phyloP scores from a whole-genome alignment of 1,140 invertebrate species.

The Bombus huntii region DNA sequence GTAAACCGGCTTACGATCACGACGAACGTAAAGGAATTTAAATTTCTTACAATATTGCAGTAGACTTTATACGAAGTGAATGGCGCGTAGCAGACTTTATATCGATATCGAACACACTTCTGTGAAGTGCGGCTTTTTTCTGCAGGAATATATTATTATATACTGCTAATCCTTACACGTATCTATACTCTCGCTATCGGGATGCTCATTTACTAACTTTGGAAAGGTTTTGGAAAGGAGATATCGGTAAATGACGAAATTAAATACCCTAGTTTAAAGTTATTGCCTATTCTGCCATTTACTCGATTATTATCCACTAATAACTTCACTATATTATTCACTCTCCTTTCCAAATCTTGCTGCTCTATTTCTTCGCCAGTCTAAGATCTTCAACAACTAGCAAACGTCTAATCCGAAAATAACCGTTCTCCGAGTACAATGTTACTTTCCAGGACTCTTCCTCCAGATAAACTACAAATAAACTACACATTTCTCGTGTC shows the following conservation, averaged over 20 bases:
- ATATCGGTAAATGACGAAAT: not conserved
- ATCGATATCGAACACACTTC: not conserved
- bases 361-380: not conserved
- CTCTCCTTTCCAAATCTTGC: not conserved
- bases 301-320: too few species aligned
- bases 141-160: not conserved
- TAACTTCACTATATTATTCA: too few species aligned
- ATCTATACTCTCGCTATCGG: not conserved
- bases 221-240: not conserved
- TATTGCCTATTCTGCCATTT: too few species aligned
- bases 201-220: not conserved
- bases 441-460: not conserved
- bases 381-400: not conserved
- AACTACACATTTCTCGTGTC: not conserved
- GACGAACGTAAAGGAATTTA: conserved; percentile 26
- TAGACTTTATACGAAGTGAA: conserved; percentile 24
- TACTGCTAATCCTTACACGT: not conserved
- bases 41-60: conserved; percentile 35
- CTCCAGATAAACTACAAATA: not conserved
- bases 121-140: not conserved
- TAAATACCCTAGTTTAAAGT: too few species aligned
- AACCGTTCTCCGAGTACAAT: not conserved
- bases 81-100: not conserved
- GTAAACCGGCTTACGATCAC: conserved; percentile 42
- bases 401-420: not conserved